Conservation (phyloP, 2,797 vertebrate genomes). For the Enteromius treurensis region DNA sequence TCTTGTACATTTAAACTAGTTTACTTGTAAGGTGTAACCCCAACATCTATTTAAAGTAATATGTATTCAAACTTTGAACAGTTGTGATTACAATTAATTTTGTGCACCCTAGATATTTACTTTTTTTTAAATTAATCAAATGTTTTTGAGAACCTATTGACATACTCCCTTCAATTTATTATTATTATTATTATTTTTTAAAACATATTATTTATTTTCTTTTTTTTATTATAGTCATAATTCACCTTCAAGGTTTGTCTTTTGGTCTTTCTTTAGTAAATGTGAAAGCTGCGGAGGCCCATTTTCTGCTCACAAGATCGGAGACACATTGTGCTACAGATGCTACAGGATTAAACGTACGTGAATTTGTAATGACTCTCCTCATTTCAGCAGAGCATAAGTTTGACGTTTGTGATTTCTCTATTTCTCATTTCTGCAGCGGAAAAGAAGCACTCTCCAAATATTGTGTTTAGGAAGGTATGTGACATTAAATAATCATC, state of each 20-base stretch:
- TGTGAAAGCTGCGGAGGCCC: slow-evolving; percentile 57
- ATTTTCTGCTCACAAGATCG: slow-evolving; percentile 34
- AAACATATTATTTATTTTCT: background rate
- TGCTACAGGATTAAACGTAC: slow-evolving; percentile 58
- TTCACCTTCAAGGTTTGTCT: background rate
- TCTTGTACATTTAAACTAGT: background rate
- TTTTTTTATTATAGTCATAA: background rate
- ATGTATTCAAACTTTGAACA: background rate
- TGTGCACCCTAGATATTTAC: no score
- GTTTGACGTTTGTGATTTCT: background rate
- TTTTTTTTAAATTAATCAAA: no score
- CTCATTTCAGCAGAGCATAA: background rate
- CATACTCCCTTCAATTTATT: background rate
- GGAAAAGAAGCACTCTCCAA: slow-evolving; percentile 46
- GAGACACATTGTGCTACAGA: slow-evolving; percentile 48
- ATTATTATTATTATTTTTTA: background rate
- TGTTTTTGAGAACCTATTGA: background rate
- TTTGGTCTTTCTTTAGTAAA: slow-evolving; percentile 40
- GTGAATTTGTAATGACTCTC: slow-evolving; percentile 18
- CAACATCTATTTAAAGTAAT: background rate
- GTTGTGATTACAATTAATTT: background rate
- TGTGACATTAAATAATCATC: background rate
- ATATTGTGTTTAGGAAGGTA: slow-evolving; percentile 68
- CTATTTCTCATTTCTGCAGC: slow-evolving; percentile 35
- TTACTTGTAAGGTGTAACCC: background rate